Conservation (phyloP, 2,888 invertebrate genomes). For the Alloplasta piceator region DNA sequence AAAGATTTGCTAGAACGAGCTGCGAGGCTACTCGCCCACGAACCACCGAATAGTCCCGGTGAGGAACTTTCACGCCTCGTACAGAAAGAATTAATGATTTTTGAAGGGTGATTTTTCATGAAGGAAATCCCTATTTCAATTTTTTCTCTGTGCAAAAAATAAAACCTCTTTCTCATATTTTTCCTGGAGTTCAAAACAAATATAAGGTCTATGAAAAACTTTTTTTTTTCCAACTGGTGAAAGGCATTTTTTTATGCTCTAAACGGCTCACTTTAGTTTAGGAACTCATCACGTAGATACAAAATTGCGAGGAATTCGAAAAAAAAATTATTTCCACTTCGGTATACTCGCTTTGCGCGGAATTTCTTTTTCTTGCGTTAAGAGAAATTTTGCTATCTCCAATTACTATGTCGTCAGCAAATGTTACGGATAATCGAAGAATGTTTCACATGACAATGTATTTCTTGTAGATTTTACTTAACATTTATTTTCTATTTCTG, state of each 20-base stretch:
- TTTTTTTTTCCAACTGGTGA: slow-evolving; percentile 1
- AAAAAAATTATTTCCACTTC: no score
- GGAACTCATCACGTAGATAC: no score
- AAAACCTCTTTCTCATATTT: background rate
- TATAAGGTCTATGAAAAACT: background rate
- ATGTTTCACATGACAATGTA: no score
- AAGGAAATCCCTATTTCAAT: background rate
- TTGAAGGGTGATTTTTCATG: background rate
- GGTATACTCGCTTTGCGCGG: no score
- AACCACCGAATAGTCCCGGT: slow-evolving; percentile 81
- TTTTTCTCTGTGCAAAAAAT: slow-evolving; percentile 5
- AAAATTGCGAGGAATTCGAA: no score
- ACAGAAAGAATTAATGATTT: slow-evolving; percentile 59
- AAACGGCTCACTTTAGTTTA: background rate
- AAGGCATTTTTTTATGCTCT: background rate
- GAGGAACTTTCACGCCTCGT: slow-evolving; percentile 76
- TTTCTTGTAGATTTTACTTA: no score
- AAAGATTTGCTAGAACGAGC: slow-evolving; percentile 76
- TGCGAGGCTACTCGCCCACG: slow-evolving; percentile 77
- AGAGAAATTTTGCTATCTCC: no score
- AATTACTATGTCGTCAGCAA: no score
- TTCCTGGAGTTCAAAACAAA: background rate
- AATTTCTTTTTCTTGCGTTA: no score
- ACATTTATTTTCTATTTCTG: no score
- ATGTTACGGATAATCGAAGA: no score